Evolutionary conservation across 2,113 vertebrate species (phyloP).

Genomic region (Chionis minor): DNA sequence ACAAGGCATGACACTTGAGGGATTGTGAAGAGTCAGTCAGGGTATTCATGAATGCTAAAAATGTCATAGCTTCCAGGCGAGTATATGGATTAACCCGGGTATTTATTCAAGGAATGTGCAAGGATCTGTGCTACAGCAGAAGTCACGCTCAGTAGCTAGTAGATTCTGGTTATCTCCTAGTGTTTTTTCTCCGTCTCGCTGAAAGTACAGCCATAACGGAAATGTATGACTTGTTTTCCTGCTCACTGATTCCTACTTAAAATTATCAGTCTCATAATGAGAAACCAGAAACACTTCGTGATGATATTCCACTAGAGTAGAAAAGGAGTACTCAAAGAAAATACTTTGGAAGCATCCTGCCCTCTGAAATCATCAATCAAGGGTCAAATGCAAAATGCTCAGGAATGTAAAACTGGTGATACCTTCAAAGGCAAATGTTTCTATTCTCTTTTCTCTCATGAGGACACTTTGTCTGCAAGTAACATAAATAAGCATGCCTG

Average conservation of each 20-base stretch:
- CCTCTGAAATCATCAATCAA: neutral
- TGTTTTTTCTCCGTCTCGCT: neutral
- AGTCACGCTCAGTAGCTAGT: rapidly evolving
- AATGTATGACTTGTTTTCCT: neutral
- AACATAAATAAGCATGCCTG: neutral
- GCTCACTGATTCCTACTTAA: neutral
- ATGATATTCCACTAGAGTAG: neutral
- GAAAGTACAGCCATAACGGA: neutral
- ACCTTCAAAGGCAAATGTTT: neutral
- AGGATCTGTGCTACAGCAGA: neutral
- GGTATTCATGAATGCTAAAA: neutral
- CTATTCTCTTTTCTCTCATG: neutral
- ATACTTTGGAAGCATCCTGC: neutral
- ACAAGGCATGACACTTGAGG: no score
- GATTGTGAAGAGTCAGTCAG: neutral
- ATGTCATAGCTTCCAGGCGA: neutral
- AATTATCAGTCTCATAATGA: neutral
- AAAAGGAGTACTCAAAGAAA: neutral
- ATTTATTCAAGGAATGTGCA: neutral
- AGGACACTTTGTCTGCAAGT: neutral
- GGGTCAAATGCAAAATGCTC: neutral
- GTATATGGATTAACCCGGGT: neutral
- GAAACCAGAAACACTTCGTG: neutral
- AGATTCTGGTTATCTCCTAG: neutral
- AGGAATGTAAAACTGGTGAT: neutral